These are phyloP conservation scores for Sturmia bella DNA, from an alignment of 2,888 invertebrate species.

Conservation along the genomic window DNA sequence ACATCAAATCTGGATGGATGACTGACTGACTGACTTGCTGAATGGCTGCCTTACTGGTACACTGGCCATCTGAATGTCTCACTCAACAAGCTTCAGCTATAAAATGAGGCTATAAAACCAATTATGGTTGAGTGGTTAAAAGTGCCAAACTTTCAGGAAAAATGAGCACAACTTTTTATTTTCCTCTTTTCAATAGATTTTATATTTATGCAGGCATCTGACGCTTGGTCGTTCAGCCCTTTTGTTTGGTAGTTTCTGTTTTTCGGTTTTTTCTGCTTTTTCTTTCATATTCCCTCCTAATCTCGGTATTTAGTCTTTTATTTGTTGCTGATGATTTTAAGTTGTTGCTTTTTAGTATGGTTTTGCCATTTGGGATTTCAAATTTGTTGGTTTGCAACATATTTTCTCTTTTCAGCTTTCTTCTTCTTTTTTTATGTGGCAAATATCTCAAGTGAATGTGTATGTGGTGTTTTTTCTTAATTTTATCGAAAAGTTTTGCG, in stretches of 20 bases:
- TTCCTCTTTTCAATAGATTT: slow-evolving; percentile 34
- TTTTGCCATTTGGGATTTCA: slow-evolving; percentile 69
- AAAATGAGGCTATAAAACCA: slow-evolving; percentile 54
- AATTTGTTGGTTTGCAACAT: slow-evolving; percentile 61
- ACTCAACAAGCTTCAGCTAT: not conserved
- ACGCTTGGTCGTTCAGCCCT: not conserved
- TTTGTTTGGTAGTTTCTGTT: not conserved
- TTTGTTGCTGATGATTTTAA: slow-evolving; percentile 58
- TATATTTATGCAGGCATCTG: slow-evolving; percentile 8
- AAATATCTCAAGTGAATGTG: slow-evolving; percentile 5
- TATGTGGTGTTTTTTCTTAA: slow-evolving; percentile 27
- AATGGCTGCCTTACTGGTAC: not conserved
- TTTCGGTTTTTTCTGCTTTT: not conserved
- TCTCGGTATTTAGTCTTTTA: slow-evolving; percentile 17
- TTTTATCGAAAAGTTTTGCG: slow-evolving; percentile 26
- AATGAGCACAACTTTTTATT: slow-evolving; percentile 21
- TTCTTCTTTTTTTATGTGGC: slow-evolving; percentile 25
- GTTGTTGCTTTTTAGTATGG: slow-evolving; percentile 49
- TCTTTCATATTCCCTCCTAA: not conserved
- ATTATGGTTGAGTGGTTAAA: slow-evolving; percentile 61
- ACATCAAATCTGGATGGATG: too few relatives aligned
- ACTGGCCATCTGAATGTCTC: not conserved
- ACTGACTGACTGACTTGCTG: too few relatives aligned
- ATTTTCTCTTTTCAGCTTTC: slow-evolving; percentile 31
- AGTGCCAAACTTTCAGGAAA: slow-evolving; percentile 33